Evolutionary conservation across 2,113 vertebrate species (phyloP), one percentile per base, ranked within the genome.

Genomic region (Lota lota): DNA sequence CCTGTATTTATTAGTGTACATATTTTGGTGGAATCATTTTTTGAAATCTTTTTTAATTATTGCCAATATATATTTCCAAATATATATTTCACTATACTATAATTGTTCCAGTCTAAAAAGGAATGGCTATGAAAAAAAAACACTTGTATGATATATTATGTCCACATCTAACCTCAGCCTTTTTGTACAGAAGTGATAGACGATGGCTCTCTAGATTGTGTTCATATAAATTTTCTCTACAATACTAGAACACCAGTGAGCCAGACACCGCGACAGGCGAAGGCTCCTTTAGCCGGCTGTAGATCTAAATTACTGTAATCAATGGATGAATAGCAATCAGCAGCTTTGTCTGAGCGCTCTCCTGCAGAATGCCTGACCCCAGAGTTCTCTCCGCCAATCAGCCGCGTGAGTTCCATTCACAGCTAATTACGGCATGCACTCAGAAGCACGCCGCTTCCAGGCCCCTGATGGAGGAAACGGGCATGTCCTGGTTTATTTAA

Each of bases 261-360:
- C 70, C 76, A 69, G 60, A 74, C 70, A 61, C 66, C 24, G 79
- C 78, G 82, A 79, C 83, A 86, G 81, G 80, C 84, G 10, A 36
- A 72, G 74, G 74, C 73, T 80, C 65, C 74, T 80, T 83, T 70
- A 76, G 85, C 76, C 74, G 33, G 56, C 82, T 83, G 79, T 71
- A 84, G 73, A 82, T 86, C 82, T 83, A 84, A 89, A 89, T 91
- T 68, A 87, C 86, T 85, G 86, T 88, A 91, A 91, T 92, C 87
- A 82, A 81, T 18, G 79, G 84, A 85, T 87, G 86, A 91, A 91
- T 88, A 88, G 90, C 87, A 91, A 92, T 92, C 89, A 89, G 84
- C 72, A 76, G 74, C 80, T 81, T 90, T 90, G 87, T 90, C 77
- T 69, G 79, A 82, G 75, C 81, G 22, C 4, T 0, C 53, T 8